Conservation (phyloP, 2,113 vertebrate genomes). For the Pandion haliaetus region DNA sequence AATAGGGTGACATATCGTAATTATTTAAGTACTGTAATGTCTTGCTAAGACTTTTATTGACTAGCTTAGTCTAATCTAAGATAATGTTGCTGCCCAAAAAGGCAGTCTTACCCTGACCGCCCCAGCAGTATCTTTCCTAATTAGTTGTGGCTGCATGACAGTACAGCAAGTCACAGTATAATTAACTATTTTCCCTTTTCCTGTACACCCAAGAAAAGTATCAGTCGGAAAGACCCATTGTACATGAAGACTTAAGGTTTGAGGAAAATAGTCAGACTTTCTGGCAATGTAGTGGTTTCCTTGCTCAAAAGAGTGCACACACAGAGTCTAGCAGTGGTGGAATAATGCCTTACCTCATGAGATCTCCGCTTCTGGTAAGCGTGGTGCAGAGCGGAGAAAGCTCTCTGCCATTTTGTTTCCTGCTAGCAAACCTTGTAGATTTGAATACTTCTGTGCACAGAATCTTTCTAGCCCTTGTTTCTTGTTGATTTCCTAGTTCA, state of each 20-base stretch:
- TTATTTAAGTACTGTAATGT: background rate
- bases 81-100: background rate
- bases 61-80: background rate
- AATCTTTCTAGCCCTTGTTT: background rate
- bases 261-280: background rate
- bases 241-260: background rate
- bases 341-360: background rate
- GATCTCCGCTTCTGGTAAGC: background rate
- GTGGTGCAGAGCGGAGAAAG: background rate
- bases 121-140: background rate
- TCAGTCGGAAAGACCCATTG: background rate
- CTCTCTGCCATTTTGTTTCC: background rate
- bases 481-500: background rate
- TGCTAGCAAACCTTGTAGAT: background rate
- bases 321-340: background rate
- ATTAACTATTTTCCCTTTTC: background rate
- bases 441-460: background rate
- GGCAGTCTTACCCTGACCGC: background rate
- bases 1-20: background rate
- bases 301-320: background rate
- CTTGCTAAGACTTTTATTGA: background rate
- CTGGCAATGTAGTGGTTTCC: background rate
- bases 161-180: background rate
- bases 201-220: background rate
- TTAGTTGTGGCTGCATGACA: background rate